Base-by-base conservation (phyloP, 2,113 vertebrate species). In the Baryphthengus martii region DNA sequence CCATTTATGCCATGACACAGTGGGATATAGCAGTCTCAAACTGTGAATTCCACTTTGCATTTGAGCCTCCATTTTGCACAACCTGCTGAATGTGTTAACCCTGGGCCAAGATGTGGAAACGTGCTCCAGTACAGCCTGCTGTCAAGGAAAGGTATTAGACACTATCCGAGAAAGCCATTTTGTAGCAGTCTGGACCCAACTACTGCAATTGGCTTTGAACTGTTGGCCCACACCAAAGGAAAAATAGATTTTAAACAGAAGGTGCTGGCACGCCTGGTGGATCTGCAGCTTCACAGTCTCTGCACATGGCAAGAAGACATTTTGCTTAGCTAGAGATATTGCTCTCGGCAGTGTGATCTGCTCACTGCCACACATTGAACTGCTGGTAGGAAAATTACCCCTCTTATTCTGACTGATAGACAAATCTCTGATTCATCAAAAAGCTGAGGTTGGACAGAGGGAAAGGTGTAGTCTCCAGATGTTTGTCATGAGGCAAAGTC, bases 181-280 rank as follows among this genome's bases (percentile, higher is more conserved):
- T 6, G 0, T 63, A 71, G 93, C 63, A 96, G 87, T 88, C 88
- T 97, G 95, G 88, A 91, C 89, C 84, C 45, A 96, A 91, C 78
- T 67, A 80, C 72, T 83, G 88, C 73, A 91, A 59, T 37, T 96
- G 93, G 75, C 88, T 97, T 96, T 85, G 42, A 96, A 88, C 72
- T 29, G 33, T 90, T 95, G 94, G 91, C 62, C 50, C 47, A 67
- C 80, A 78, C 45, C 87, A 94, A 71, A 95, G 95, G 92, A 96
- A 94, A 96, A 96, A 88, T 71, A 91, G 82, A 93, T 97, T 94
- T 96, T 88, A 94, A 96, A 93, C 93, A 96, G 94, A 96, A 95
- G 94, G 93, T 94, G 88, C 78, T 96, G 93, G 93, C 90, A 92
- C 68, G 85, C 59, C 63, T 93, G 93, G 93, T 95, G 68, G 78